Evolutionary conservation across 2,797 vertebrate genomes (phyloP).

Genomic region (Molossus alvarezi): DNA sequence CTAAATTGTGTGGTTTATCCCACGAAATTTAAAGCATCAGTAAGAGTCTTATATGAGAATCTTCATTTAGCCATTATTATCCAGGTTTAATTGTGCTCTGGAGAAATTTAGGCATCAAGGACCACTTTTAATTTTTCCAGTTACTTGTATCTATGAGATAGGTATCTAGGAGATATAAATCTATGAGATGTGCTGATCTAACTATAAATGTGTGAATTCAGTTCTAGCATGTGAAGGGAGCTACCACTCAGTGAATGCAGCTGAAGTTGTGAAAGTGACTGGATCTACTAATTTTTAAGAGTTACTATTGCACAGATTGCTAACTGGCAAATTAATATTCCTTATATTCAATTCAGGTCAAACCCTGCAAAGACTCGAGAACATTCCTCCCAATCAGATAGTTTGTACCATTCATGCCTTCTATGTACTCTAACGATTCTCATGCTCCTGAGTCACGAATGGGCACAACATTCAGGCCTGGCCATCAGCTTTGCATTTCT

Average conservation of each 20-base stretch:
- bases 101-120: not conserved
- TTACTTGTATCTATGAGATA: not conserved
- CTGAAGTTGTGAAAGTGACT: not conserved
- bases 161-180: too few species aligned
- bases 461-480: not conserved
- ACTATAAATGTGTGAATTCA: constrained; percentile 16
- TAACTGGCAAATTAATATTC: not conserved
- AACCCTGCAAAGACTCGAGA: not conserved
- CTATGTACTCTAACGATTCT: not conserved
- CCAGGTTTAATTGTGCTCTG: not conserved
- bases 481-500: not conserved
- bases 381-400: not conserved
- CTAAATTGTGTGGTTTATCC: not conserved
- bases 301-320: not conserved
- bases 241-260: not conserved
- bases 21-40: not conserved
- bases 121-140: not conserved
- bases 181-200: not conserved
- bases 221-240: not conserved
- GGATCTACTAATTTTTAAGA: not conserved
- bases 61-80: not conserved
- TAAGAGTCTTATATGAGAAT: not conserved
- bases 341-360: not conserved
- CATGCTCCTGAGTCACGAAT: not conserved
- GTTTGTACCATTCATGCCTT: not conserved